phyloP scores from a whole-genome alignment of 1,140 invertebrate species.

The Mesaphorura yosii region DNA sequence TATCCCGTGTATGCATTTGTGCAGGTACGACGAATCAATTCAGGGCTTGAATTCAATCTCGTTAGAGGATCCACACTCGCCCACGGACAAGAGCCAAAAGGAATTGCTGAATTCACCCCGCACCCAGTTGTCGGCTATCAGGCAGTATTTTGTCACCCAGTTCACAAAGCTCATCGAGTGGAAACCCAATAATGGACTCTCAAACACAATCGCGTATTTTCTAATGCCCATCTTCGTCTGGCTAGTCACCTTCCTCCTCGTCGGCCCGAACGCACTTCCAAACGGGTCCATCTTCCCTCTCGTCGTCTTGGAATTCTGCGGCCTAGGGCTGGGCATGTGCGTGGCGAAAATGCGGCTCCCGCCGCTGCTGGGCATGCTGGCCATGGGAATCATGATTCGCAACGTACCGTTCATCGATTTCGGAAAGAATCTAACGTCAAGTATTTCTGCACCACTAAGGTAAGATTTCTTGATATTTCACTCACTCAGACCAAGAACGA shows the following conservation, averaged over 20 bases:
- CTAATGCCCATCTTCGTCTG: constrained; percentile 4
- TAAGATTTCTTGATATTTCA: not conserved
- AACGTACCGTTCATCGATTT: constrained; percentile 25
- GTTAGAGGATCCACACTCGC: too few relatives aligned
- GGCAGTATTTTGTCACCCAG: too few relatives aligned
- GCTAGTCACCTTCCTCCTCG: not conserved
- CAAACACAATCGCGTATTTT: not conserved
- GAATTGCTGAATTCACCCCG: too few relatives aligned
- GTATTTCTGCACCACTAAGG: constrained; percentile 43
- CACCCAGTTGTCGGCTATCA: too few relatives aligned
- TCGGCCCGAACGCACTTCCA: constrained; percentile 8
- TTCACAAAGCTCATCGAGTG: too few relatives aligned
- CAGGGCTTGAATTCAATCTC: too few relatives aligned
- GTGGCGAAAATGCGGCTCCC: constrained; percentile 13
- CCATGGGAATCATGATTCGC: constrained; percentile 17
- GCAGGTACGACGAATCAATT: too few relatives aligned
- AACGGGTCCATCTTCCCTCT: constrained; percentile 12
- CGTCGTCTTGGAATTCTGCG: constrained; percentile 10
- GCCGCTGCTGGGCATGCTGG: constrained; percentile 23
- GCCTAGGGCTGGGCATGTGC: constrained; percentile 4
- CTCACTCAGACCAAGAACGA: not conserved
- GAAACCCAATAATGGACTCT: not conserved
- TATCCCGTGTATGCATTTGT: too few relatives aligned
- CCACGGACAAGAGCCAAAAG: too few relatives aligned
- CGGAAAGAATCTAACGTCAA: constrained; percentile 14